Conservation (phyloP, 1,140 invertebrate genomes). For the Cydia amplana region DNA sequence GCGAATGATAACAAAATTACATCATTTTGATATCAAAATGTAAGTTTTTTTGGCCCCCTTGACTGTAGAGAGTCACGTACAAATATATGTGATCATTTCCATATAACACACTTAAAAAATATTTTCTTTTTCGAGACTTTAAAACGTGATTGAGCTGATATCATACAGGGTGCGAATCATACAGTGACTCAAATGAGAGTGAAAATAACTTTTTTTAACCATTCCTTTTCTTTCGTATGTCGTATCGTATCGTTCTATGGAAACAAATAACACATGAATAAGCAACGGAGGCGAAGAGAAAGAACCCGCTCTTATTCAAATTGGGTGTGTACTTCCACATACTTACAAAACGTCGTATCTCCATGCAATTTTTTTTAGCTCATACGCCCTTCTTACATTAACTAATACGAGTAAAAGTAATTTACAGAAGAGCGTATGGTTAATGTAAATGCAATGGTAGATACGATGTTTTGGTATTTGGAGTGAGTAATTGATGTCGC, state of each 20-base stretch:
- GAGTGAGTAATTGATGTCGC: slow-evolving; percentile 1
- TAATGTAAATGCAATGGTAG: neutral
- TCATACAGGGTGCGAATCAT: too few relatives aligned
- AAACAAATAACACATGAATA: slow-evolving; percentile 19
- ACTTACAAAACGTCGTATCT: neutral
- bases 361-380: neutral
- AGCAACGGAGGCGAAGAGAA: neutral
- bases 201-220: too few relatives aligned
- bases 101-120: too few relatives aligned
- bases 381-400: neutral
- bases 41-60: too few relatives aligned
- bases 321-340: neutral
- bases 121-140: too few relatives aligned
- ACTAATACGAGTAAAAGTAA: neutral
- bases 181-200: too few relatives aligned
- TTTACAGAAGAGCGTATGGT: neutral
- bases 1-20: too few relatives aligned
- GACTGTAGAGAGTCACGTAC: too few relatives aligned
- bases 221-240: neutral
- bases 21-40: too few relatives aligned
- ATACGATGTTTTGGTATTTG: neutral
- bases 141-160: too few relatives aligned
- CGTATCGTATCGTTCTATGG: neutral
- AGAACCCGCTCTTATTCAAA: slow-evolving; percentile 14
- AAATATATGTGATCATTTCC: too few relatives aligned